Evolutionary conservation across 2,113 vertebrate genomes (phyloP), one percentile per base, ranked within the genome.

Genomic region (Misgurnus mizolepis): DNA sequence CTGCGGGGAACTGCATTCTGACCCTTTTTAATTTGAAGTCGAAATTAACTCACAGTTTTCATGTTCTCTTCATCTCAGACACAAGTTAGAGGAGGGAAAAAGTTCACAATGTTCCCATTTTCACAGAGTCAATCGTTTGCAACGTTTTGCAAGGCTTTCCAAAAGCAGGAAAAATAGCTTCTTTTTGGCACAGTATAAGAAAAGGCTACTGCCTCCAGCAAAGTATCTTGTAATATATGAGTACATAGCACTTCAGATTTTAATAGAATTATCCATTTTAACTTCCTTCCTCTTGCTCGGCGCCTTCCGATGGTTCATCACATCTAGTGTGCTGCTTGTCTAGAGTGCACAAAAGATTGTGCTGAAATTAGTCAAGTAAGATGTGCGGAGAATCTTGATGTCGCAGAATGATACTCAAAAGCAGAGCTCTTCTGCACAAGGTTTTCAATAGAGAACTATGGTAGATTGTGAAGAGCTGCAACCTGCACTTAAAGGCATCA

Each of bases 341-440:
- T 22, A 55, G 14, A 45, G 64, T 40, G 58, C 72, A 69, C 22
- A 76, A 39, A 76, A 73, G 17, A 68, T 18, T 47, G 40, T 67
- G 50, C 72, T 67, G 71, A 76, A 80, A 79, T 80, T 76, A 76
- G 64, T 78, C 76, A 80, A 56, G 60, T 69, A 60, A 50, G 70
- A 60, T 78, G 81, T 76, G 67, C 78, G 39, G 40, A 66, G 81
- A 85, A 83, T 82, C 65, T 69, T 69, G 41, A 82, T 81, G 53
- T 41, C 12, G 34, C 62, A 70, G 34, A 5, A 55, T 85, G 67
- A 82, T 80, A 83, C 85, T 83, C 75, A 68, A 80, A 83, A 64
- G 22, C 65, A 43, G 62, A 7, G 4, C 69, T 45, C 56, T 47
- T 50, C 56, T 22, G n/a, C 53, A 40, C 15, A 14, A 22, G 50